Evolutionary conservation across 2,888 invertebrate species (phyloP).

Genomic region (Apoda limacodes): DNA sequence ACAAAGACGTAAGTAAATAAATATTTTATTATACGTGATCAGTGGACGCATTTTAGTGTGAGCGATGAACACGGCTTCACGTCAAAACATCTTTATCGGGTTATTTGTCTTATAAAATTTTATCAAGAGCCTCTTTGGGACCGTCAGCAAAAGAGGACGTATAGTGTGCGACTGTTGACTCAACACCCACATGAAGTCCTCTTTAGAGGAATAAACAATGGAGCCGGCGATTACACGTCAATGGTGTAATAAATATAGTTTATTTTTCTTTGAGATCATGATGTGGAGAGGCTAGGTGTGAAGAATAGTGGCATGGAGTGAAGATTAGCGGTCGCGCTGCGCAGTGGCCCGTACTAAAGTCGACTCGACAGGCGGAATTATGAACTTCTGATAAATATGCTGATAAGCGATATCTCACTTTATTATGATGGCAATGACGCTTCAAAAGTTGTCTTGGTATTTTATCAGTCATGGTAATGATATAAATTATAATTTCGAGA

Average conservation of each 20-base stretch:
- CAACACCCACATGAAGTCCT: slow-evolving; percentile 61
- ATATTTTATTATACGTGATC: slow-evolving; percentile 65
- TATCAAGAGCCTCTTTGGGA: slow-evolving; percentile 66
- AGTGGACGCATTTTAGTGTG: slow-evolving; percentile 67
- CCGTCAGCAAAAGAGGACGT: slow-evolving; percentile 67
- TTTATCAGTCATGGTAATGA: too few relatives aligned
- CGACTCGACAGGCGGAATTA: slow-evolving; percentile 55
- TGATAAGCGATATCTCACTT: slow-evolving; percentile 60
- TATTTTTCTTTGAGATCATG: slow-evolving; percentile 56
- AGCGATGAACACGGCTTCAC: slow-evolving; percentile 69
- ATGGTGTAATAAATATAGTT: slow-evolving; percentile 58
- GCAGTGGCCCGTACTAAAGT: slow-evolving; percentile 49
- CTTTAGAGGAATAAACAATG: slow-evolving; percentile 65
- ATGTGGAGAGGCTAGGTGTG: slow-evolving; percentile 38
- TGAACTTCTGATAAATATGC: slow-evolving; percentile 54
- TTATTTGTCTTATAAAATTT: slow-evolving; percentile 71
- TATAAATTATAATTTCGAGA: too few relatives aligned
- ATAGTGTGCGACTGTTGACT: slow-evolving; percentile 62
- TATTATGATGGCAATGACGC: slow-evolving; percentile 35
- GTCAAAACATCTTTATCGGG: slow-evolving; percentile 71
- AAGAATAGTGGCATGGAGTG: slow-evolving; percentile 8
- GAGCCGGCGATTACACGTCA: slow-evolving; percentile 62
- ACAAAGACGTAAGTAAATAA: slow-evolving; percentile 53
- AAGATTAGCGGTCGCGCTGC: slow-evolving; percentile 45
- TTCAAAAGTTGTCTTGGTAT: slow-evolving; percentile 24